phyloP scores from a whole-genome alignment of 2,797 vertebrate genomes.

The Babyrousa celebensis region DNA sequence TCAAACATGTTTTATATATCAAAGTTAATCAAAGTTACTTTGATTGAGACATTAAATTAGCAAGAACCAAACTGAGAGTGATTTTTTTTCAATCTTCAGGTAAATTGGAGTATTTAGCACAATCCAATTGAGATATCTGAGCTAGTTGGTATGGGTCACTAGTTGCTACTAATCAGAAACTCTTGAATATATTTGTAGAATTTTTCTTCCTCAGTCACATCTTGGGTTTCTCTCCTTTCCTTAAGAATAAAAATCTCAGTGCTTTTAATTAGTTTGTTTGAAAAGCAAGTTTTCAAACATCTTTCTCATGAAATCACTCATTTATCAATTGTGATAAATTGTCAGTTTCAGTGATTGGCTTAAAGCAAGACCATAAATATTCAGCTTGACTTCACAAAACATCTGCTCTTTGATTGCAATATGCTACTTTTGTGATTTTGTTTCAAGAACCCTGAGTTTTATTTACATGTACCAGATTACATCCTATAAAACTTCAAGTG shows the following conservation, averaged over 20 bases:
- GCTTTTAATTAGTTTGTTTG: conserved; percentile 2
- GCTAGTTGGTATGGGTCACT: conserved; percentile 10
- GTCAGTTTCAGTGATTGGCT: conserved; percentile 61
- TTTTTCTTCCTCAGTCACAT: conserved; percentile 49
- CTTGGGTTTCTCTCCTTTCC: background rate
- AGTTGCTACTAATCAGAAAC: conserved; percentile 52
- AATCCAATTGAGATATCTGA: conserved; percentile 3
- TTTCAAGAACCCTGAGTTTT: conserved; percentile 81
- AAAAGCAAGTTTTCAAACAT: conserved; percentile 50
- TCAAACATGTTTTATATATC: conserved; percentile 47
- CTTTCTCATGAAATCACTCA: conserved; percentile 56
- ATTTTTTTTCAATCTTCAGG: conserved; percentile 8
- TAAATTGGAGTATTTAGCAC: conserved; percentile 22
- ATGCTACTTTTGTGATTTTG: conserved; percentile 73
- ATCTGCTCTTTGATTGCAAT: conserved; percentile 77
- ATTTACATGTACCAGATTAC: conserved; percentile 83
- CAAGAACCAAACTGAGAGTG: conserved; percentile 20
- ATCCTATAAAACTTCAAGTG: conserved; percentile 83
- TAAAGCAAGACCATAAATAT: conserved; percentile 71
- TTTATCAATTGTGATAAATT: conserved; percentile 64
- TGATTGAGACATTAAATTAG: conserved; percentile 67
- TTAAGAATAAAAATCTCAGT: conserved; percentile 47
- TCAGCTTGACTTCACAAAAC: conserved; percentile 72
- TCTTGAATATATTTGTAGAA: conserved; percentile 11
- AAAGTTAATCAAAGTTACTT: conserved; percentile 50